phyloP scores from a whole-genome alignment of 2,797 vertebrate genomes.

The Varecia variegata region DNA sequence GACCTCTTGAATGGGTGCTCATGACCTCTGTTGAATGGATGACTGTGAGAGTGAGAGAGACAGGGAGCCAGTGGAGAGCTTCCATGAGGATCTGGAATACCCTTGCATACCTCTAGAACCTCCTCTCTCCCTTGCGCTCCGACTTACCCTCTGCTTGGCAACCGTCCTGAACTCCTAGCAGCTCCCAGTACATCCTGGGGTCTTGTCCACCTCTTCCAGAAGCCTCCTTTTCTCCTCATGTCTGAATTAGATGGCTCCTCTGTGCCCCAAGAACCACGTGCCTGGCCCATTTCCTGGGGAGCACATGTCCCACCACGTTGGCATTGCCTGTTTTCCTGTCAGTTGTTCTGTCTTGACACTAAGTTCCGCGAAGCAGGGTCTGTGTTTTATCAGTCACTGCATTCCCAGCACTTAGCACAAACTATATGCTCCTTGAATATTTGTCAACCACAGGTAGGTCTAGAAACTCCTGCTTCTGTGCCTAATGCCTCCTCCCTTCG shows the following conservation, averaged over 20 bases:
- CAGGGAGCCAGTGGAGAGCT: not conserved
- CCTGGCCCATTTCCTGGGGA: not conserved
- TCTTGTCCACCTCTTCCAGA: not conserved
- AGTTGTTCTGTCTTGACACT: not conserved
- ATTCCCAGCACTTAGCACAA: not conserved
- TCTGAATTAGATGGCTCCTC: not conserved
- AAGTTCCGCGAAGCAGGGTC: not conserved
- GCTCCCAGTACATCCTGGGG: too few species aligned
- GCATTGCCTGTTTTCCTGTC: fast-evolving
- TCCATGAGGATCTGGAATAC: not conserved
- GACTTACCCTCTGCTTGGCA: not conserved
- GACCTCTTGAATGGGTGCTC: not conserved
- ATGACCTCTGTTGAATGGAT: fast-evolving
- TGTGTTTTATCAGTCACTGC: not conserved
- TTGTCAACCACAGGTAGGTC: not conserved
- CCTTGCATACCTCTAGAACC: not conserved
- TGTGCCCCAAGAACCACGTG: fast-evolving
- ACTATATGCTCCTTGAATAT: not conserved
- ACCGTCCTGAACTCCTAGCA: not conserved
- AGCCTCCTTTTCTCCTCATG: not conserved
- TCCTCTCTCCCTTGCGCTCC: not conserved
- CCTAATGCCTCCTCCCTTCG: not conserved
- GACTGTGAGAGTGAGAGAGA: not conserved
- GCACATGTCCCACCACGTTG: fast-evolving
- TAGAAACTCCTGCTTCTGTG: not conserved